A percentile compares a stretch with the other conserved stretches of the same genome.
phyloP scores from a whole-genome alignment of 2,888 invertebrate species.

The Drosophila leonis region DNA sequence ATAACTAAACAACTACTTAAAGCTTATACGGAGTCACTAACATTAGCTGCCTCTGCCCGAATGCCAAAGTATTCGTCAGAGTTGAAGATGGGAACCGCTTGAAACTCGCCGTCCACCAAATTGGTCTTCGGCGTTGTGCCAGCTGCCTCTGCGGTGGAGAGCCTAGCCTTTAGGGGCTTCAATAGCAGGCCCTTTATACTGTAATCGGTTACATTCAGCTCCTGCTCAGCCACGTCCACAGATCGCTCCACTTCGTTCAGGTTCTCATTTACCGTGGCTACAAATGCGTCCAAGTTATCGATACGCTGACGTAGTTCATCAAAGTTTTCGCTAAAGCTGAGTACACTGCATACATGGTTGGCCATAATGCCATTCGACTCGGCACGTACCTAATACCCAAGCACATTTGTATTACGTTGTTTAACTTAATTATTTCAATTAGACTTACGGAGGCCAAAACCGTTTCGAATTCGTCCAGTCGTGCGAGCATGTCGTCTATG shows the following conservation, averaged over 20 bases:
- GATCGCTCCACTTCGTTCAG: conserved; percentile 86
- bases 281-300: conserved; percentile 86
- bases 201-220: conserved; percentile 87
- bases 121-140: conserved; percentile 56
- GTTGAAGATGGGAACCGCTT: conserved; percentile 82
- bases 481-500: conserved; percentile 89
- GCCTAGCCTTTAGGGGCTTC: conserved; percentile 87
- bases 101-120: conserved; percentile 80
- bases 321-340: conserved; percentile 87
- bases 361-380: conserved; percentile 82
- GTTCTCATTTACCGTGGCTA: conserved; percentile 87
- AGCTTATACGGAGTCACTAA: neutral
- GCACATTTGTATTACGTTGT: neutral
- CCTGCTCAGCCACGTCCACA: conserved; percentile 88
- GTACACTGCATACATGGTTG: conserved; percentile 86
- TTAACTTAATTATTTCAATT: neutral
- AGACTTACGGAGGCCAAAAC: conserved; percentile 86
- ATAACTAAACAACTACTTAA: conserved; percentile 22
- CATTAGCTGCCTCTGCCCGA: neutral
- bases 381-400: conserved; percentile 75
- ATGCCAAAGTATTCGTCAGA: conserved; percentile 83
- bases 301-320: conserved; percentile 87
- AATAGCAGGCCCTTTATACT: conserved; percentile 87
- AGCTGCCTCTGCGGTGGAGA: conserved; percentile 39
- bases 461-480: conserved; percentile 89